Evolutionary conservation across 2,113 vertebrate genomes (phyloP).

Genomic region (Bungarus multicinctus): DNA sequence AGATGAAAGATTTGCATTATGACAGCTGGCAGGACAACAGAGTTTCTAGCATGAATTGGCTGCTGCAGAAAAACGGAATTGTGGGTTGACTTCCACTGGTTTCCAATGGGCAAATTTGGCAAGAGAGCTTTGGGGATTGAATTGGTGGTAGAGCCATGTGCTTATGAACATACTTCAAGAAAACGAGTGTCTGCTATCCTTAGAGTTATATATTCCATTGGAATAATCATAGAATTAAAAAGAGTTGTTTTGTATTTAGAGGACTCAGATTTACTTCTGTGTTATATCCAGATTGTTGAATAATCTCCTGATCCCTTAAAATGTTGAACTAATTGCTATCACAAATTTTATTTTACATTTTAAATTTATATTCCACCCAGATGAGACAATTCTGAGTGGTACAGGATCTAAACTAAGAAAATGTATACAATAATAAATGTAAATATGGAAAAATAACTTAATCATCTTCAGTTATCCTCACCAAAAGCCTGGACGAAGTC

Average conservation of each 20-base stretch:
- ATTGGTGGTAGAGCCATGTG: neutral
- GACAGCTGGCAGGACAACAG: neutral
- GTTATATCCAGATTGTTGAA: neutral
- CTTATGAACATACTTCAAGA: neutral
- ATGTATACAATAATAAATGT: neutral
- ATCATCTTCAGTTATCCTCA: neutral
- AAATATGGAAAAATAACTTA: neutral
- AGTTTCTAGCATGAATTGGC: neutral
- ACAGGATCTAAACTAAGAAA: neutral
- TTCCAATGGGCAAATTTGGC: neutral
- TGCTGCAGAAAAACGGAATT: neutral
- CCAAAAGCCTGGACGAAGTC: neutral
- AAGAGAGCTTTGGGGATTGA: neutral
- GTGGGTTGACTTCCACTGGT: neutral
- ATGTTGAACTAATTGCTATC: neutral
- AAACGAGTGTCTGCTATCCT: neutral
- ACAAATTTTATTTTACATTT: neutral
- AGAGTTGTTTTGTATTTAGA: neutral
- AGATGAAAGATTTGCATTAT: neutral
- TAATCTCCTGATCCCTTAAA: neutral
- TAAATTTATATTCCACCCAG: neutral
- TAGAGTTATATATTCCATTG: neutral
- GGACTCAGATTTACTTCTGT: neutral
- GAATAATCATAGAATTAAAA: neutral
- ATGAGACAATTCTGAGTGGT: neutral